Percentiles rank a stretch among this genome's conserved stretches.
Conservation (phyloP, 2,113 vertebrate genomes). For the Apteryx owenii region DNA sequence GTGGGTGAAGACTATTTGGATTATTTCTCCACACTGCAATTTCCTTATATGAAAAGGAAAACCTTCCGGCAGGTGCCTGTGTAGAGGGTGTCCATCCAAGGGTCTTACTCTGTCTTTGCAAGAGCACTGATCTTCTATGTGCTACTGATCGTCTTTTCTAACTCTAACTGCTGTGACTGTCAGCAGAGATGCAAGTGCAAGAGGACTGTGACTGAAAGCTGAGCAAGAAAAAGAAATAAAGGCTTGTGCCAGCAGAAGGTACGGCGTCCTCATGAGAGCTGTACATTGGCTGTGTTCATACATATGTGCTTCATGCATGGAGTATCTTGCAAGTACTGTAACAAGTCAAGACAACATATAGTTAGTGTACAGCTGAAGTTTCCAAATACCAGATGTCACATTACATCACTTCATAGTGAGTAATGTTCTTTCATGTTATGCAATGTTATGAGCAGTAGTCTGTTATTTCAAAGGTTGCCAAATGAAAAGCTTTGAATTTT, state of each 20-base stretch:
- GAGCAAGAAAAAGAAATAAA: not conserved
- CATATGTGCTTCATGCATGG: fast-evolving
- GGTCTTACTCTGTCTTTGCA: not conserved
- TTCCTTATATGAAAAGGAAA: fast-evolving
- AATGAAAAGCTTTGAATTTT: not conserved
- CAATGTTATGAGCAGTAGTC: not conserved
- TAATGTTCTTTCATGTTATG: not conserved
- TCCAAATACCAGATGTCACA: slow-evolving; percentile 31
- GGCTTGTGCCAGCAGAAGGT: not conserved
- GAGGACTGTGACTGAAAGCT: not conserved
- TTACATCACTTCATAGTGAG: not conserved
- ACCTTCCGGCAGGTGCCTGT: fast-evolving
- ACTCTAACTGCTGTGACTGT: not conserved
- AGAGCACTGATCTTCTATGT: no score
- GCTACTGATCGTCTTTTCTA: fast-evolving
- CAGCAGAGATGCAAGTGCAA: not conserved
- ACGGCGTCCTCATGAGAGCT: not conserved
- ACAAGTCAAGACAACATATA: slow-evolving; percentile 19
- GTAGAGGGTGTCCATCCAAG: not conserved
- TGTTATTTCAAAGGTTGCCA: not conserved
- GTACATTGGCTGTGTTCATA: not conserved
- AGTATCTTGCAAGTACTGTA: not conserved
- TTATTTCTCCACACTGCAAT: not conserved
- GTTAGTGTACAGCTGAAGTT: not conserved
- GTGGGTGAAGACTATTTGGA: fast-evolving